phyloP scores from a whole-genome alignment of 2,888 invertebrate genomes.

The Nomada lathburiana region DNA sequence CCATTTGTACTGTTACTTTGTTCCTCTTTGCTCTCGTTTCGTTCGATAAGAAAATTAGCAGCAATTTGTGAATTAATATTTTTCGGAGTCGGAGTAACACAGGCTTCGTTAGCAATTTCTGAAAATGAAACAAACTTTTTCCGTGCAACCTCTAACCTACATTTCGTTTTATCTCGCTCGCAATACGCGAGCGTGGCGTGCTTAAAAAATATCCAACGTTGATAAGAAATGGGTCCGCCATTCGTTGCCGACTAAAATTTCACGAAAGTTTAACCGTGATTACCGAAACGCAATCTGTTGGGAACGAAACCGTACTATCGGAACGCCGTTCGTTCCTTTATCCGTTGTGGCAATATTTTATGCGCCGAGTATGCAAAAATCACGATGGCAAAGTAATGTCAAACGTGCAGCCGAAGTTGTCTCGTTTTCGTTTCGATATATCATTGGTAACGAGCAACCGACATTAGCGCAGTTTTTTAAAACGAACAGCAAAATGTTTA shows the following conservation, averaged over 20 bases:
- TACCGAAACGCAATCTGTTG: slow-evolving; percentile 41
- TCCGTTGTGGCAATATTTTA: background rate
- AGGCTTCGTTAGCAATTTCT: slow-evolving; percentile 7
- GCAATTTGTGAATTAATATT: background rate
- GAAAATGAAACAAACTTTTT: slow-evolving; percentile 39
- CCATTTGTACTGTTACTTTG: too few relatives aligned
- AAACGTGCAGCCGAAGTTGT: slow-evolving; percentile 15
- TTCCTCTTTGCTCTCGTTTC: background rate
- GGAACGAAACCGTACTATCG: slow-evolving; percentile 5
- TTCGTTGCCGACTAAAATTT: slow-evolving; percentile 29
- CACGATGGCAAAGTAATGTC: slow-evolving; percentile 23
- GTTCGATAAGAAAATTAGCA: background rate
- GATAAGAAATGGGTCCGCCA: slow-evolving; percentile 31
- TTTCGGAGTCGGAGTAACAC: slow-evolving; percentile 10
- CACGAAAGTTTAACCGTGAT: slow-evolving; percentile 25
- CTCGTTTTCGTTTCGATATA: background rate
- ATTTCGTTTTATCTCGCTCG: slow-evolving; percentile 52
- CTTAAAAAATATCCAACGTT: slow-evolving; percentile 6
- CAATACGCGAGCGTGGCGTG: slow-evolving; percentile 38
- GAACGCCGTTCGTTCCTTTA: slow-evolving; percentile 2
- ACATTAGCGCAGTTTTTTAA: background rate
- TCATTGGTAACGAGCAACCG: background rate
- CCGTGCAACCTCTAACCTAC: slow-evolving; percentile 50
- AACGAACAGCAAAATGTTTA: background rate
- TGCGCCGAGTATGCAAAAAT: slow-evolving; percentile 1